phyloP scores from a whole-genome alignment of 1,140 invertebrate genomes.

The Bombyx mori region ASM3026992v2 NC_085122.1:763501-764000 shows the following conservation, averaged over 20 bases:
- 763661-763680: no score
- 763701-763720: no score
- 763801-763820: no score
- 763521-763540: constrained; percentile 73
- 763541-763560: constrained; percentile 70
- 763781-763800: no score
- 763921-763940: constrained; percentile 79
- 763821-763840: constrained; percentile 32
- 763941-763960: constrained; percentile 77
- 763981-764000: not conserved
- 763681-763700: no score
- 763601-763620: not conserved
- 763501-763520: constrained; percentile 73
- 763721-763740: no score
- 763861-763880: constrained; percentile 62
- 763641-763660: no score
- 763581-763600: constrained; percentile 2
- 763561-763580: constrained; percentile 68
- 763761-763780: no score
- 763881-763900: constrained; percentile 73
- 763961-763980: constrained; percentile 75
- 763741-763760: no score
- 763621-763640: no score
- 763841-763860: constrained; percentile 57
- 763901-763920: constrained; percentile 78